These are phyloP conservation scores for Zingel zingel DNA, from an alignment of 2,113 vertebrate species.

Conservation along the genomic window DNA sequence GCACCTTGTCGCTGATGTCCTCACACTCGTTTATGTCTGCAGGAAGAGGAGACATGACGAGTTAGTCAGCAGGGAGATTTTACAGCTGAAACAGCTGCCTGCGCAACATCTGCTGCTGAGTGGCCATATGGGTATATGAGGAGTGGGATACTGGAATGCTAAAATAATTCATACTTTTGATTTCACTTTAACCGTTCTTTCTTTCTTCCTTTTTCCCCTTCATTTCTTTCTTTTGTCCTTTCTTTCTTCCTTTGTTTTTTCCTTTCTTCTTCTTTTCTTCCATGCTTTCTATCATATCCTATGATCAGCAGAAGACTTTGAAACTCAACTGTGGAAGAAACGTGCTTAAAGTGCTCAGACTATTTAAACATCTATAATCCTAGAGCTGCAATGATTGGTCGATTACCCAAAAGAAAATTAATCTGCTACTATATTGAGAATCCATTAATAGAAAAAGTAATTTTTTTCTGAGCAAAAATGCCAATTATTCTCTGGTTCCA, in stretches of 20 bases:
- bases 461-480: neutral
- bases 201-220: neutral
- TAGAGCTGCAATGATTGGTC: neutral
- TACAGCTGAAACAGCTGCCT: constrained; percentile 45
- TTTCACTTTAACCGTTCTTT: neutral
- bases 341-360: neutral
- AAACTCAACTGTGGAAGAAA: neutral
- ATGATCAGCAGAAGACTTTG: neutral
- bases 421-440: neutral
- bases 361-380: neutral
- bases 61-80: constrained; percentile 38
- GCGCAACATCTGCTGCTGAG: constrained; percentile 46
- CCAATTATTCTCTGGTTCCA: neutral
- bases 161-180: constrained; percentile 25
- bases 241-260: neutral
- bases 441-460: no score
- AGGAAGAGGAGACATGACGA: constrained; percentile 32
- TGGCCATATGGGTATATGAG: neutral
- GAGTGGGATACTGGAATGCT: constrained; percentile 11
- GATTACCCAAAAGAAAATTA: neutral
- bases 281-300: neutral
- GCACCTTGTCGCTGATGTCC: constrained; percentile 88
- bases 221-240: neutral
- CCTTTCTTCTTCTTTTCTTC: neutral
- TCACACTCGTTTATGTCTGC: constrained; percentile 95